A percentile compares a stretch with the other conserved stretches of the same genome.
Conservation (phyloP, 2,797 vertebrate species). For the Hozukius guyotensis region DNA sequence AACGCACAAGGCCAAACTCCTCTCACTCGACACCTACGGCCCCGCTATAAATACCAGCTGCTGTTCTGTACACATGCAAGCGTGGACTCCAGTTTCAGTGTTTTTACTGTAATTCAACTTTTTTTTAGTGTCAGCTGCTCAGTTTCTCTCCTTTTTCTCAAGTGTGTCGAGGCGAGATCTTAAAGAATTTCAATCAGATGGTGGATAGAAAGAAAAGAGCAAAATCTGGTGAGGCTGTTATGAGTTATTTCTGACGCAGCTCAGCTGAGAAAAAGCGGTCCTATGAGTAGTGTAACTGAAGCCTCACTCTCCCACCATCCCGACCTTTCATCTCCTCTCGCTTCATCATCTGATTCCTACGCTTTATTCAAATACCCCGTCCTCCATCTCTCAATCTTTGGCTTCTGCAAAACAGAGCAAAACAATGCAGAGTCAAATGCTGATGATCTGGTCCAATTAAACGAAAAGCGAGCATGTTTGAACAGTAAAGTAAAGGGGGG, state of each 20-base stretch:
- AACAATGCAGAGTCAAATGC: constrained; percentile 38
- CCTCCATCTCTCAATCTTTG: constrained; percentile 27
- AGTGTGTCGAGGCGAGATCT: constrained; percentile 33
- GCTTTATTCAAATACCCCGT: constrained; percentile 66
- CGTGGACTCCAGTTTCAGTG: neutral
- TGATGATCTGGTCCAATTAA: constrained; percentile 45
- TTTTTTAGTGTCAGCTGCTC: constrained; percentile 32
- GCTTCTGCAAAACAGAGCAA: constrained; percentile 21
- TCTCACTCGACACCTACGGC: constrained; percentile 73
- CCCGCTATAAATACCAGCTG: constrained; percentile 72
- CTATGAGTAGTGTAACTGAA: constrained; percentile 51
- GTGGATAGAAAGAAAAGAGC: constrained; percentile 41
- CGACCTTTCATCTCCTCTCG: constrained; percentile 70
- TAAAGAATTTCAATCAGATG: constrained; percentile 48
- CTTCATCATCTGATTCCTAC: constrained; percentile 67
- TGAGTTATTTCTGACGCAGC: constrained; percentile 66
- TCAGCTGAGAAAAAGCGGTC: constrained; percentile 46
- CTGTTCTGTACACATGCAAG: constrained; percentile 32
- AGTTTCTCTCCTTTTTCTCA: constrained; percentile 9
- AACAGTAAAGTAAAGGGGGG: constrained; percentile 37
- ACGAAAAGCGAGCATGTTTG: constrained; percentile 40
- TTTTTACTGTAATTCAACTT: constrained; percentile 40
- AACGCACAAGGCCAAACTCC: constrained; percentile 63
- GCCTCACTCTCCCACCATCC: constrained; percentile 68
- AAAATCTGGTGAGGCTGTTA: constrained; percentile 48